Percentiles rank a stretch among this genome's conserved stretches.
These are phyloP conservation scores for Gyrodactylus salaris DNA, from an alignment of 1,140 invertebrate species.

Conservation along the genomic window DNA sequence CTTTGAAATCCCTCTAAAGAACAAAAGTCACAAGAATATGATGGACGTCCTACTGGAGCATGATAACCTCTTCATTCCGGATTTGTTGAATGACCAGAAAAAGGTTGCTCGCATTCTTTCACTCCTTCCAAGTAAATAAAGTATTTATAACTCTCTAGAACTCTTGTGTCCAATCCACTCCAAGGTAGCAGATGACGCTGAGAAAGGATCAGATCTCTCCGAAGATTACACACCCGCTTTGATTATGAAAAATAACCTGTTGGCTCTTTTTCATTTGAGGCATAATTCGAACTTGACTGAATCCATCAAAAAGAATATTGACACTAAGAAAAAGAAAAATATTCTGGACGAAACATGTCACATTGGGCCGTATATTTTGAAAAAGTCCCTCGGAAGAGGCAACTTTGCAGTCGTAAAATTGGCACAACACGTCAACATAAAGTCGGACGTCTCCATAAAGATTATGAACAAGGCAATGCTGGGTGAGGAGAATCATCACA, in stretches of 20 bases:
- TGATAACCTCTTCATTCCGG: neutral
- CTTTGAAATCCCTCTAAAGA: neutral
- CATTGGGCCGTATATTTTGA: conserved; percentile 65
- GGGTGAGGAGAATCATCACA: conserved; percentile 55
- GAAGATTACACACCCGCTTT: neutral
- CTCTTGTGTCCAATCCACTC: neutral
- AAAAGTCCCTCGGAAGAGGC: conserved; percentile 72
- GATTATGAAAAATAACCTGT: neutral
- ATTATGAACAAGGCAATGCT: conserved; percentile 74
- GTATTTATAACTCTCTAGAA: neutral
- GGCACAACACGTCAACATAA: conserved; percentile 61
- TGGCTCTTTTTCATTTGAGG: neutral
- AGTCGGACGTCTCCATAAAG: conserved; percentile 68
- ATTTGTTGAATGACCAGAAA: neutral
- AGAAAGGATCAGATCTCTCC: neutral
- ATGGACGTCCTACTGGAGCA: neutral
- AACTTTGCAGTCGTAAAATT: conserved; percentile 81
- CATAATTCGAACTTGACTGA: neutral
- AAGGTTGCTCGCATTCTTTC: neutral
- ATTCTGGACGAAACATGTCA: neutral
- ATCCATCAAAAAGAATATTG: neutral
- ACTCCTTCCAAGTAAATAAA: neutral
- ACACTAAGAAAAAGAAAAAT: neutral
- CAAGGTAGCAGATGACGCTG: neutral
- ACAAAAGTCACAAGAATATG: neutral